Evolutionary conservation across 1,140 invertebrate genomes (phyloP), one percentile per base, ranked within the genome.

Genomic region (Eupristina koningsbergeri): DNA sequence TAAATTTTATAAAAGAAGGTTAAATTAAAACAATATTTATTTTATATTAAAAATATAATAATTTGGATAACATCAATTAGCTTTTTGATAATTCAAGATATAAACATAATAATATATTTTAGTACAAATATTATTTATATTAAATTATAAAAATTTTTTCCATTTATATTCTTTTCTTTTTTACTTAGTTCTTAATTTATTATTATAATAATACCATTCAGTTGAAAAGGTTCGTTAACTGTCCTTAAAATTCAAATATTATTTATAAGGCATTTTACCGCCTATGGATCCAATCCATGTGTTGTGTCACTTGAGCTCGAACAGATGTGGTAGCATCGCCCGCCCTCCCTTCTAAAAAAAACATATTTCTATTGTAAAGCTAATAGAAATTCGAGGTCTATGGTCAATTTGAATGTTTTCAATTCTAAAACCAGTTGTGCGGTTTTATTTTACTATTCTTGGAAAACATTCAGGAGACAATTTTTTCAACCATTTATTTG

Each of bases 241-340:
- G 11, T 50, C 13, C 47, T 45, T 5, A 13, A 19, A 71, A n/a
- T 41, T 41, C 11, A 41, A 19, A n/a, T 61, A 31, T 47, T 29
- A 69, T 82, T 82, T 39, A 47, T 45, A 39, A 71, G 63, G n/a
- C 71, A 61, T 69, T 39, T 69, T 31, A 39, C 74, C 31, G 61
- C 58, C 29, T 78, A 2, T 71, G 7, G 1, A 63, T 63, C 39
- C 79, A 36, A 63, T 63, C 39, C 79, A 36, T 53, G 34, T 86
- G 74, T 80, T 36, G 78, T 85, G 90, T 89, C 88, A 92, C 89
- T 92, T 91, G 91, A 92, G 89, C 89, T 80, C 88, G 83, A 92
- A 90, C 91, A 92, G 91, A 92, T 92, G 91, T 89, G 88, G 85
- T 86, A 85, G 87, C 88, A 77, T 80, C 85, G 86, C 86, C 85